Base-by-base conservation (phyloP, 2,797 vertebrate species). In the Xenopus petersii region DNA sequence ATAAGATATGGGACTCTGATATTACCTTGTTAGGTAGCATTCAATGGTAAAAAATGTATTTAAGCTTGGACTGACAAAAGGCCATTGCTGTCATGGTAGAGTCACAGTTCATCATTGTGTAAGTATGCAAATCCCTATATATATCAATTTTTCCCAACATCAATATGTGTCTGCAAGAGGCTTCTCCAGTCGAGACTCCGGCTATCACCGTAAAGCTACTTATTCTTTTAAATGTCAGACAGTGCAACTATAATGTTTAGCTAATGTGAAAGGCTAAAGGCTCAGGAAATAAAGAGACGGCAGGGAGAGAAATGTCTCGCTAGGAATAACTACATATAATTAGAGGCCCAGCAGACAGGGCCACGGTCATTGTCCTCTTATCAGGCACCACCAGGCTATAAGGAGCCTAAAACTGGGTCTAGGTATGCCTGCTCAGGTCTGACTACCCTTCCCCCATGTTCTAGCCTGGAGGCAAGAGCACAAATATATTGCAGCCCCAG, bases 401-500 rank as follows among this genome's bases (percentile, higher is more conserved):
- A 42, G 36, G 36, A 42, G 6, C 4, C 26, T 49, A 9, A 63
- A 48, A 65, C 21, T 64, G n/a, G 33, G 61, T 73, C 60, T 74
- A 30, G 26, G 71, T 69, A 30, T 73, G 30, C 65, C 47, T 59
- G 51, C 49, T 62, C 56, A 63, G 59, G 26, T 30, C 26, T 30
- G 26, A 30, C 26, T 30, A 2, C 48, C 51, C 10, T 54, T 47
- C 75, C 69, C 67, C 71, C 76, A 68, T 56, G 56, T 64, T 46
- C 12, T 21, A 64, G 61, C 66, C 71, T 61, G 21, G 8, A 79
- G 71, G 76, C 76, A 74, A 48, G 21, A 47, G 61, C 67, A 63
- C 30, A 46, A 66, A 70, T 74, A 74, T 74, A 79, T 64, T 70
- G 67, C 76, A 79, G 71, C 66, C 46, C 67, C 71, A 79, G 71